Conservation (phyloP, 1,140 invertebrate species). For the Pectinophora gossypiella region DNA sequence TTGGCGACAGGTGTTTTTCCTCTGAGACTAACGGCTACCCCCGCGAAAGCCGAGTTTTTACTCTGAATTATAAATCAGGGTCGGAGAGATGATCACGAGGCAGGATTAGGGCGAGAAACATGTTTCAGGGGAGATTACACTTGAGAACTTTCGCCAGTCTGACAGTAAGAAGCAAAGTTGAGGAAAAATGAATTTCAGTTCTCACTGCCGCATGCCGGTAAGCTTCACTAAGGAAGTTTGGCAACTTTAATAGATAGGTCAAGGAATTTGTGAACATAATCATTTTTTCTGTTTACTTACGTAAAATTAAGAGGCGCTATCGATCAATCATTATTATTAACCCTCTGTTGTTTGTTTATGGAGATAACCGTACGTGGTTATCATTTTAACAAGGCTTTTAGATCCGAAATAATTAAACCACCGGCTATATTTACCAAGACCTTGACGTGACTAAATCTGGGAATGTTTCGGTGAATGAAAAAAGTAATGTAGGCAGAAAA, state of each 20-base stretch:
- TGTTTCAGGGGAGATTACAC: background rate
- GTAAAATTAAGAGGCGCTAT: too few relatives aligned
- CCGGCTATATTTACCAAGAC: background rate
- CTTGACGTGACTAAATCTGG: background rate
- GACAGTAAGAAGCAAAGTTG: background rate
- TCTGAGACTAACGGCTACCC: conserved; percentile 18
- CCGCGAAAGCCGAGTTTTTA: conserved; percentile 18
- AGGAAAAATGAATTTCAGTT: background rate
- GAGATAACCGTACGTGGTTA: too few relatives aligned
- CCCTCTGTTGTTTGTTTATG: too few relatives aligned
- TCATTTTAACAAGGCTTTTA: too few relatives aligned
- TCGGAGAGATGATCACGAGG: background rate
- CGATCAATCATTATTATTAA: too few relatives aligned
- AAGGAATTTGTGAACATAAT: too few relatives aligned
- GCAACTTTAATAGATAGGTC: too few relatives aligned
- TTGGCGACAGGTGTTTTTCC: conserved; percentile 31
- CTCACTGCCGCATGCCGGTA: background rate
- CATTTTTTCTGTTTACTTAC: too few relatives aligned
- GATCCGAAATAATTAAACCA: too few relatives aligned
- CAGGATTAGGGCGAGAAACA: conserved; percentile 5
- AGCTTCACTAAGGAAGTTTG: background rate
- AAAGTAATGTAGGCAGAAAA: conserved; percentile 22
- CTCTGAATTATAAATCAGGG: conserved; percentile 33
- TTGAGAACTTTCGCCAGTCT: conserved; percentile 1
- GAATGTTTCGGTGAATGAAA: background rate